Evolutionary conservation across 2,113 vertebrate genomes (phyloP).

Genomic region (Xiphophorus couchianus): DNA sequence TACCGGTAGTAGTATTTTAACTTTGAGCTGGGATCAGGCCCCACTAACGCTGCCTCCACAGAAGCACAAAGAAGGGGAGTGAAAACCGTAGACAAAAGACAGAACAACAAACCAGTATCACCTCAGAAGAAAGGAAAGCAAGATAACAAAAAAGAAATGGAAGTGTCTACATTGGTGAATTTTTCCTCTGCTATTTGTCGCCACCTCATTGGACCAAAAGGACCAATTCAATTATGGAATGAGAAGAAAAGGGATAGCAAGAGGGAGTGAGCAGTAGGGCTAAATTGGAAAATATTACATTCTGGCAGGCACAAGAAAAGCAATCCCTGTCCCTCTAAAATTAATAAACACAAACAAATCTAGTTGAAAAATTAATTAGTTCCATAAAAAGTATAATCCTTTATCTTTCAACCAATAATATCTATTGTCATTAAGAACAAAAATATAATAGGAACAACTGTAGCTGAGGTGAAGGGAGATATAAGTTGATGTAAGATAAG

Average conservation of each 20-base stretch:
- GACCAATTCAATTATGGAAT: slow-evolving; percentile 67
- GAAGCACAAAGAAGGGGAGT: slow-evolving; percentile 6
- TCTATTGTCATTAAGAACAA: slow-evolving; percentile 17
- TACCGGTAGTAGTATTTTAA: background rate
- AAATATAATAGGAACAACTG: slow-evolving; percentile 1
- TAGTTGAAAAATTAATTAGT: slow-evolving; percentile 7
- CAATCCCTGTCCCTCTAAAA: slow-evolving; percentile 16
- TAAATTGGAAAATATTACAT: slow-evolving; percentile 63
- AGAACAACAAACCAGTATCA: slow-evolving; percentile 1
- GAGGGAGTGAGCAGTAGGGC: slow-evolving; percentile 1
- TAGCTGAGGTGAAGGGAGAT: background rate
- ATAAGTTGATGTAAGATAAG: background rate
- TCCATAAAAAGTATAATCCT: background rate
- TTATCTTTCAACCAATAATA: background rate
- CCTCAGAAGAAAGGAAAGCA: slow-evolving; percentile 11
- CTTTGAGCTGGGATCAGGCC: slow-evolving; percentile 48
- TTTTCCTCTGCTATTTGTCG: slow-evolving; percentile 59
- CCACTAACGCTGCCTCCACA: slow-evolving; percentile 21
- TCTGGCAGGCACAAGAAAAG: slow-evolving; percentile 35
- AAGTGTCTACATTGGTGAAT: slow-evolving; percentile 46
- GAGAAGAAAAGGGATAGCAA: slow-evolving; percentile 5
- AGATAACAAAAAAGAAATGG: slow-evolving; percentile 31
- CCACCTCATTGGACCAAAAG: slow-evolving; percentile 59
- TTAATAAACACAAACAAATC: slow-evolving; percentile 3
- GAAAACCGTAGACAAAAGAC: slow-evolving; percentile 12